A percentile compares a stretch with the other conserved stretches of the same genome.
These are phyloP conservation scores for Conistra vaccinii DNA, from an alignment of 2,888 invertebrate genomes.

Conservation along the genomic window DNA sequence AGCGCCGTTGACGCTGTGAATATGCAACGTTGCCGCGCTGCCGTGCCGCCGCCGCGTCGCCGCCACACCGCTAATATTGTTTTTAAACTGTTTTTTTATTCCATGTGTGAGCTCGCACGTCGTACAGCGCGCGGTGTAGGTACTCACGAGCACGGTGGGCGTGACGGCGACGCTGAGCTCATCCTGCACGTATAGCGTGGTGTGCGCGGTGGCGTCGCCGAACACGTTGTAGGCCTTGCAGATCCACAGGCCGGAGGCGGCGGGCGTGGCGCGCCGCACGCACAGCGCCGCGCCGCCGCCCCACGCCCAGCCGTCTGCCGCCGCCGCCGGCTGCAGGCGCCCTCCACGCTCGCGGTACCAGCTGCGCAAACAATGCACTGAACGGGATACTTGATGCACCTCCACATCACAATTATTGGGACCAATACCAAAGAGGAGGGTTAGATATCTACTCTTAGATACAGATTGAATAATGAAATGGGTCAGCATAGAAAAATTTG, in stretches of 20 bases:
- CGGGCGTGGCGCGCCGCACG: slow-evolving; percentile 91
- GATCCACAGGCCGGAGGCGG: slow-evolving; percentile 92
- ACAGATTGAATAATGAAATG: not conserved
- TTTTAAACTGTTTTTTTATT: too few species aligned
- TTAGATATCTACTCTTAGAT: too few species aligned
- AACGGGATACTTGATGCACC: not conserved
- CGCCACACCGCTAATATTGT: too few species aligned
- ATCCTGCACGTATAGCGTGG: slow-evolving; percentile 91
- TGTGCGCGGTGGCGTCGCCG: slow-evolving; percentile 92
- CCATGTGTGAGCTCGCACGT: too few species aligned
- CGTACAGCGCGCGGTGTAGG: not conserved
- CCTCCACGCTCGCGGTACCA: slow-evolving; percentile 91
- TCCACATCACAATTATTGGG: not conserved
- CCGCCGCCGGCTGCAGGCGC: slow-evolving; percentile 82
- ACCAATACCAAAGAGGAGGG: too few species aligned
- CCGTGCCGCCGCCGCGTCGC: too few species aligned
- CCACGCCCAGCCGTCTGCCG: slow-evolving; percentile 91
- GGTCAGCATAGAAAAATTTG: too few species aligned
- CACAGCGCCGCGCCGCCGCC: slow-evolving; percentile 93
- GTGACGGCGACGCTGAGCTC: slow-evolving; percentile 91
- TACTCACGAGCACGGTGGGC: slow-evolving; percentile 90
- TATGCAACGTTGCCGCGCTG: too few species aligned
- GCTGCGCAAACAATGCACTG: slow-evolving; percentile 71
- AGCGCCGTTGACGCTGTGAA: too few species aligned
- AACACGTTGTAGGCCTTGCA: slow-evolving; percentile 93